Base-by-base conservation (phyloP, 2,888 invertebrate genomes). In the Diachrysia chrysitis region DNA sequence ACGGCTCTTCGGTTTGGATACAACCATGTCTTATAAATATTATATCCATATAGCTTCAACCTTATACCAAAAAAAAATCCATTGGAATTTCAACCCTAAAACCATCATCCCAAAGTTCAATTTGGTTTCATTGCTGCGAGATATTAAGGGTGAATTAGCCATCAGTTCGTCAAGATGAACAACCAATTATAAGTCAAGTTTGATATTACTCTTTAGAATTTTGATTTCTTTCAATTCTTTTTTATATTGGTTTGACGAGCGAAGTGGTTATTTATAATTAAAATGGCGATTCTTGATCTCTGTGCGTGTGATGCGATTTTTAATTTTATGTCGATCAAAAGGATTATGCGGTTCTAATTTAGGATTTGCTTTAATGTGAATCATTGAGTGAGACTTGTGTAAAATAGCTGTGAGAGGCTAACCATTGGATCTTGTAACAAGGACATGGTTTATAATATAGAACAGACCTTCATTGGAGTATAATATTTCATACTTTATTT, bases 1-100 rank as follows among this genome's bases (percentile, higher is more conserved):
- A 95, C 92, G 82, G 94, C 90, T 89, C 92, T 91, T 92, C 91
- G 93, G 93, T 93, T 93, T 88, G 93, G 93, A 93, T 95, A 93
- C 89, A 90, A 83, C 89, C 89, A 78, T 90, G 89, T 90, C 93
- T 94, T 95, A 94, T 94, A 94, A 94, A 94, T 93, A 94, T 90
- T 91, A 91, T 89, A 82, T 84, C 84, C 88, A 84, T 87, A 80
- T 85, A 86, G 81, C 84, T 77, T 84, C 82, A 80, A 85, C 91
- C 89, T 92, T 89, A 86, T 66, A 77, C 83, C 76, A 61, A 66
- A 46, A 66, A 63, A 19, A 58, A 53, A 46, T 46, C 62, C 46
- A 66, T 46, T 58, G 48, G 3, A 90, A 66, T 83, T 66, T 78
- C 35, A 73, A 79, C 87, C 75, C 68, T 90, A 76, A 58, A 0